Evolutionary conservation across 2,888 invertebrate species (phyloP), one percentile per base, ranked within the genome.

Genomic region (Lymantria monacha): DNA sequence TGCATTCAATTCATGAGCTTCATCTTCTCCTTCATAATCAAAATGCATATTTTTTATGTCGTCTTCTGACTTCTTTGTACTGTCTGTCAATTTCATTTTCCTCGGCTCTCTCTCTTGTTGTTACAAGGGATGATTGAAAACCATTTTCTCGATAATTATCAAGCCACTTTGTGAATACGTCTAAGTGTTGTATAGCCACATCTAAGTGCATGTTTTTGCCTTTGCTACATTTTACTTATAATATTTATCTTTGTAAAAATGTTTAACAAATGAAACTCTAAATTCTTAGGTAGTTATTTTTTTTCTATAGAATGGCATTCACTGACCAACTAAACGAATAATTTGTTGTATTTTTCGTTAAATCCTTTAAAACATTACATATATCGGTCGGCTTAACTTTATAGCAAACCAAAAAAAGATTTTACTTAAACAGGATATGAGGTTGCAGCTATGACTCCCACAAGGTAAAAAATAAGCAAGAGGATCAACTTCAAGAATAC

Each of bases 11-110:
- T n/a, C n/a, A n/a, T n/a, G n/a, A n/a, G n/a, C n/a, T n/a, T n/a
- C n/a, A n/a, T n/a, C 59, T 63, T 43, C 55, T 49, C 58, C 60
- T 63, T 61, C 60, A 63, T 63, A 61, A 63, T 56, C 50, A 57
- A 59, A 57, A 53, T 53, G 48, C 54, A 52, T 49, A n/a, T 55
- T 50, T 55, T 50, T 55, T 50, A 48, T 41, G 53, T 54, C 30
- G 30, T 49, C 51, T 52, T 54, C 53, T 50, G 48, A 55, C 49
- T 53, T 50, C 51, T 53, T 53, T 53, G 33, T 50, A 57, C 48
- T 48, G 48, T 36, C 42, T 48, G 48, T 48, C 42, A 48, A 48
- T 48, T 9, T 36, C 36, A 45, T 45, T 45, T n/a, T n/a, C n/a
- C n/a, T 45, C 53, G 46, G 51, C 53, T 53, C 50, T 57, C 48